Conservation (phyloP, 2,797 vertebrate genomes). For the Eospalax fontanierii region DNA sequence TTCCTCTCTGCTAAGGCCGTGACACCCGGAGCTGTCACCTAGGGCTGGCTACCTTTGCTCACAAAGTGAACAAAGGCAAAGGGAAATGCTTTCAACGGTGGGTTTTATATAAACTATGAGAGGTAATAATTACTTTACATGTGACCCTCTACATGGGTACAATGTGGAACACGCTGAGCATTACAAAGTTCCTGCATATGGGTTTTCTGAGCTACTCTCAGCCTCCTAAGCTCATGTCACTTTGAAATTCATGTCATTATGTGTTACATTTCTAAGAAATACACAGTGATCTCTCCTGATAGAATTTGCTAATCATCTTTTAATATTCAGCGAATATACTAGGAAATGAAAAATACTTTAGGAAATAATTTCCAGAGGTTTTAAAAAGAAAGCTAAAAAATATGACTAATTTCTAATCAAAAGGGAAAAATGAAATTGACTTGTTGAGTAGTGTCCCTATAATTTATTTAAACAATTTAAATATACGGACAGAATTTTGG, state of each 20-base stretch:
- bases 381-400: constrained; percentile 35
- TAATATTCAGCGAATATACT: background rate
- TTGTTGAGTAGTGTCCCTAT: background rate
- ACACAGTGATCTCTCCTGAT: background rate
- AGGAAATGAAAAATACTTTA: constrained; percentile 24
- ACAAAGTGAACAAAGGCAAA: background rate
- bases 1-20: background rate
- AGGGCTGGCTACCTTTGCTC: background rate
- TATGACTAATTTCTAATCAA: background rate
- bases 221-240: background rate
- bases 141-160: background rate
- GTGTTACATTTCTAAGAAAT: constrained; percentile 35
- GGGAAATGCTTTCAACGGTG: background rate
- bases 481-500: background rate
- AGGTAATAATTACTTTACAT: too few relatives aligned
- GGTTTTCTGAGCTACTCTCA: background rate
- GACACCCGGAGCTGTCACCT: background rate
- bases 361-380: constrained; percentile 27
- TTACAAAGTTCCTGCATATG: too few relatives aligned
- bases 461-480: constrained; percentile 28
- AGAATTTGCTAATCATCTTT: constrained; percentile 14
- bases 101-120: background rate
- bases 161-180: background rate
- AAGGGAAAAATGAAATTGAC: background rate
- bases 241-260: background rate